These are phyloP conservation scores for Dolichotis patagonum DNA, from an alignment of 2,113 vertebrate species.

Conservation along the genomic window DNA sequence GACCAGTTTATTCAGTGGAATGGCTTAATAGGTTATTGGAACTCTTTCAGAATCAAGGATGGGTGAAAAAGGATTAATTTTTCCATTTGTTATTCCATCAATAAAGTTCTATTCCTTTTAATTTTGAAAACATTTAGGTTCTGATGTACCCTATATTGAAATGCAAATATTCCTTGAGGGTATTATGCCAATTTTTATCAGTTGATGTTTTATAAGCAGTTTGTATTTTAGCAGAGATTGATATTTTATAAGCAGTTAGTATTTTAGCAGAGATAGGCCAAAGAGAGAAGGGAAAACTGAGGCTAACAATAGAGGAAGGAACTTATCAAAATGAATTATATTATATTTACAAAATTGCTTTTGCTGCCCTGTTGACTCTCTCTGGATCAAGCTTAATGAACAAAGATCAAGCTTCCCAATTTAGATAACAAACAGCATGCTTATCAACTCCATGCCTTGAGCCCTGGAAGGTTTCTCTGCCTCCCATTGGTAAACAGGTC, in stretches of 20 bases:
- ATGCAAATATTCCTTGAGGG: not conserved
- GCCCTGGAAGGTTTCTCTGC: not conserved
- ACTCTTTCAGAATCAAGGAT: slow-evolving; percentile 25
- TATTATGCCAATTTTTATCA: slow-evolving; percentile 18
- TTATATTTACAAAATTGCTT: not conserved
- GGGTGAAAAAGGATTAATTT: not conserved
- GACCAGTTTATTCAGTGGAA: not conserved
- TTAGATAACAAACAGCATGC: not conserved
- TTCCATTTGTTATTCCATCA: not conserved
- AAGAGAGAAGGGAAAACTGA: not conserved
- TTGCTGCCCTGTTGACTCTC: not conserved
- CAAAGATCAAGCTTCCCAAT: not conserved
- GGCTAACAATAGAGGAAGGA: not conserved
- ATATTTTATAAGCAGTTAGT: slow-evolving; percentile 2
- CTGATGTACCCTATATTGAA: slow-evolving; percentile 41
- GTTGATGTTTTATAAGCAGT: slow-evolving; percentile 3
- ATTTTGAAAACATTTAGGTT: slow-evolving; percentile 14
- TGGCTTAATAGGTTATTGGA: not conserved
- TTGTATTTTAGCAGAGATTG: slow-evolving; percentile 31
- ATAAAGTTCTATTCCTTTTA: slow-evolving; percentile 24
- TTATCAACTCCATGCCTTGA: not conserved
- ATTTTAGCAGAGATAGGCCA: slow-evolving; percentile 17
- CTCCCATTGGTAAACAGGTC: not conserved
- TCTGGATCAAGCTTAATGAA: not conserved
- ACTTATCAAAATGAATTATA: not conserved